Base-by-base conservation (phyloP, 2,797 vertebrate genomes). In the Choloepus didactylus region DNA sequence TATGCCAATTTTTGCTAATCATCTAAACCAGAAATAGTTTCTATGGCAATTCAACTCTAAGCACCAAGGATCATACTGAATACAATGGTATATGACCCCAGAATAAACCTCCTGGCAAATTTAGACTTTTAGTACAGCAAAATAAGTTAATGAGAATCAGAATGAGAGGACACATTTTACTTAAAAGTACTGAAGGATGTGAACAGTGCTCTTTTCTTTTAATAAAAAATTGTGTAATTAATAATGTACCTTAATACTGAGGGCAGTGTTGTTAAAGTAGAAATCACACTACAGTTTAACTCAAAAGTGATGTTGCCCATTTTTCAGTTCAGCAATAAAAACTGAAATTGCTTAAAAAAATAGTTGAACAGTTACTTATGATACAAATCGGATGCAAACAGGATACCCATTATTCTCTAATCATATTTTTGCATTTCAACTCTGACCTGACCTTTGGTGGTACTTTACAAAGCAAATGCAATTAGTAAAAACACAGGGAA, bases 311-410 rank as follows among this genome's bases (percentile, higher is more conserved):
- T 91, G 95, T 25, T 93, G 96, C 83, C 89, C 97, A 92, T 92
- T 96, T 98, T 98, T 98, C 79, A 97, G 95, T 95, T 98, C 97
- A 97, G 97, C 97, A 96, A 97, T 97, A 93, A 93, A 97, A 97
- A 97, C 85, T 85, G 95, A 98, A 98, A 97, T 9, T 88, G 81
- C 77, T 96, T 95, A 83, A 87, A 96, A 86, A 70, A 76, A 60
- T 23, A 95, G 75, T n/a, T 97, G 95, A 96, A 84, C 70, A 75
- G 81, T 94, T 84, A 82, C 75, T 96, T 91, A 93, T 1, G 84
- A 94, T 64, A 94, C 31, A 94, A 76, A 85, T 7, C 88, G 66
- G 70, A 46, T 84, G 85, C 23, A 21, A 60, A 88, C 4, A 96
- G 44, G 67, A 83, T 77, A 96, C 38, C 54, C 72, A 93, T 89